Base-by-base conservation (phyloP, 2,797 vertebrate species). In the Fistularia commersonii region DNA sequence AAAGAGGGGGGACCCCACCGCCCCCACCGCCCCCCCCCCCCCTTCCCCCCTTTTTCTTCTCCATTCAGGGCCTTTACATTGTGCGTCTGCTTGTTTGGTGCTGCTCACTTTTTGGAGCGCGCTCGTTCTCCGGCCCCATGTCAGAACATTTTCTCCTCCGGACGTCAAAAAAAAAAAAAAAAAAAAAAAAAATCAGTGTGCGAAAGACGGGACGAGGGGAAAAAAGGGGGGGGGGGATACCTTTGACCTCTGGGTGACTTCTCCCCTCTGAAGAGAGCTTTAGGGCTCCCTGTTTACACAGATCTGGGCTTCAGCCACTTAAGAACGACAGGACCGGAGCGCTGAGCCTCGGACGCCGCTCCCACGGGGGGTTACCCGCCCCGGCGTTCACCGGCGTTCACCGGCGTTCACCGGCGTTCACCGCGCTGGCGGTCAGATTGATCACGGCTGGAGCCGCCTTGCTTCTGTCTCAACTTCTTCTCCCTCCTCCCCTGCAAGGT, bases 261-360 rank as follows among this genome's bases (percentile, higher is more conserved):
- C 59, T 77, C 55, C 63, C 69, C 64, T 81, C 69, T 84, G 66
- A 83, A 78, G 76, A 52, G 72, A 74, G 76, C 80, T 87, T 13
- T 78, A 79, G 71, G 81, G 80, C 72, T 68, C 72, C 69, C 61
- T 88, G 81, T 90, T 89, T 86, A 87, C 85, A 89, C 79, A 89
- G 86, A 89, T 87, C 88, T 84, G 79, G 84, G 81, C 80, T 67
- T 82, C 73, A 72, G 79, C 67, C 87, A 87, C 83, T 89, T 87
- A 85, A 81, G 76, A 86, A 88, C 77, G 85, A 88, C 88, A 84
- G 80, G 66, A 74, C 66, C 48, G 36, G 61, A 66, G 64, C 69
- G 57, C 61, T 66, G 69, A 59, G 77, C 71, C 61, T 69, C 61
- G 59, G 46, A 68, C 52, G 62, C 32, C 49, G 66, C 84, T 88